Conservation (phyloP, 2,113 vertebrate genomes). For the Picathartes gymnocephalus region DNA sequence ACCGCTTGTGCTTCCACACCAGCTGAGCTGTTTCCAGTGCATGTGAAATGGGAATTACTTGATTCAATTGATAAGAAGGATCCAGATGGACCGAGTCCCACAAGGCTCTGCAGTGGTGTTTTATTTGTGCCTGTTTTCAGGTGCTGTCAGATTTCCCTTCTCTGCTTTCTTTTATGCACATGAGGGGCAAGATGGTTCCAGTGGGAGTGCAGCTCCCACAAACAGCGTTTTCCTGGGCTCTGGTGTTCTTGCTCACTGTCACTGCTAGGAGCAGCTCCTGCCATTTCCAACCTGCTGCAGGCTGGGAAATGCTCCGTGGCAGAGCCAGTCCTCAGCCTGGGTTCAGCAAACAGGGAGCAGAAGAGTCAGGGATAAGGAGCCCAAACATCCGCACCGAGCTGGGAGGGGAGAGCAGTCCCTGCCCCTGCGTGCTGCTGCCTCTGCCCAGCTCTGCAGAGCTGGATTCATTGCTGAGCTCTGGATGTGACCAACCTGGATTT, state of each 20-base stretch:
- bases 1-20: background rate
- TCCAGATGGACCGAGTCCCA: accelerated
- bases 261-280: background rate
- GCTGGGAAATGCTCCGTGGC: accelerated
- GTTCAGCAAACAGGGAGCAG: background rate
- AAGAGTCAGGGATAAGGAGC: background rate
- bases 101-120: accelerated
- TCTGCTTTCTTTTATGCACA: background rate
- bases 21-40: background rate
- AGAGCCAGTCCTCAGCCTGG: background rate
- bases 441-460: accelerated
- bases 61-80: background rate
- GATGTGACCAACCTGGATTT: background rate
- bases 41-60: background rate
- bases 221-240: background rate
- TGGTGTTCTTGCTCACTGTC: background rate
- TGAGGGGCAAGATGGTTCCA: background rate
- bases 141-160: background rate
- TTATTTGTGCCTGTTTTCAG: background rate
- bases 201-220: background rate
- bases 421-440: background rate
- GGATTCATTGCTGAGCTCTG: background rate
- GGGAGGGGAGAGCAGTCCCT: background rate
- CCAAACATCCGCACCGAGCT: background rate
- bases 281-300: accelerated